Percentiles rank a stretch among this genome's conserved stretches.
Evolutionary conservation across 2,113 vertebrate genomes (phyloP).

Genomic region (Odontophorus gujanensis): DNA sequence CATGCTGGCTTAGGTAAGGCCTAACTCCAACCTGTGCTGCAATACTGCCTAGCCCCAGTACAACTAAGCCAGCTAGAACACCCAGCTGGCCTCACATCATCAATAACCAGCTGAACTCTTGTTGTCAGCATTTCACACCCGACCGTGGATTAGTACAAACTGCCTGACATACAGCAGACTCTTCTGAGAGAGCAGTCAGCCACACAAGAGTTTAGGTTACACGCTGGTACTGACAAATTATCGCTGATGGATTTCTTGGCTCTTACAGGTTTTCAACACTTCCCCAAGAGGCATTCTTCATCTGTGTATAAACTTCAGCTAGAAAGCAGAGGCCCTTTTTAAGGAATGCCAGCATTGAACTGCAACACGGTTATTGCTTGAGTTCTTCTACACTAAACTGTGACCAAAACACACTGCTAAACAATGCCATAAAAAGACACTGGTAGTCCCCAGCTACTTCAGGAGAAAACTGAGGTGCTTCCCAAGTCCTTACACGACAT

Average conservation of each 20-base stretch:
- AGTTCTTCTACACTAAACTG: not conserved
- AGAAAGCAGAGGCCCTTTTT: not conserved
- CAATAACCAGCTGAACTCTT: not conserved
- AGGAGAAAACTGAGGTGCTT: not conserved
- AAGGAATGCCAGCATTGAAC: not conserved
- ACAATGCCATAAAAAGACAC: not conserved
- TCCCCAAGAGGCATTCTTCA: conserved; percentile 17
- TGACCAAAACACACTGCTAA: not conserved
- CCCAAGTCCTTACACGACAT: not conserved
- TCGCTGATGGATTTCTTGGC: conserved; percentile 7
- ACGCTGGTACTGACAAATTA: conserved; percentile 15
- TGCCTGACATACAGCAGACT: not conserved
- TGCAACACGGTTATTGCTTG: not conserved
- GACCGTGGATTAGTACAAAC: not conserved
- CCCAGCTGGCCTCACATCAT: not conserved
- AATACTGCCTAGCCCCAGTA: not conserved
- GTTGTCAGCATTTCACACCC: not conserved
- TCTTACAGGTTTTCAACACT: not conserved
- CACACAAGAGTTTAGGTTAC: not conserved
- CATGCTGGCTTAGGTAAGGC: not conserved
- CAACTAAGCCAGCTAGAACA: not conserved
- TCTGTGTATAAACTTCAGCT: not conserved
- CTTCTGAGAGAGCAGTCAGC: conserved; percentile 1
- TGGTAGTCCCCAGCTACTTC: not conserved
- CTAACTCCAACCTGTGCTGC: not conserved